Base-by-base conservation (phyloP, 2,113 vertebrate species). In the Edolisoma coerulescens region DNA sequence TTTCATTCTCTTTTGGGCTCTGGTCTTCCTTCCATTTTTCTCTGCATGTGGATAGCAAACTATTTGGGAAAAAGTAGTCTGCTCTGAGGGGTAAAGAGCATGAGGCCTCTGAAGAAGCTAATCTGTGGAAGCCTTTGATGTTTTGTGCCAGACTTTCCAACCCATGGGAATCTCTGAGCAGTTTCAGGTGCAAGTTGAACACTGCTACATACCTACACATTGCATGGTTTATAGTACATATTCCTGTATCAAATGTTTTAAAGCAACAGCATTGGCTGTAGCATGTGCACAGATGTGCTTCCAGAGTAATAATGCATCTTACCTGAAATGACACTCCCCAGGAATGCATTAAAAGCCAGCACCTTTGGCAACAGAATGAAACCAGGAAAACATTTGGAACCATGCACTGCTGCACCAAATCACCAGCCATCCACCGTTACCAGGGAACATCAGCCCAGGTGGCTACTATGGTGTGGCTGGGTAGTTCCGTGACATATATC, bases 181-280 rank as follows among this genome's bases (percentile, higher is more conserved):
- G 23, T 59, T 57, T 70, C 41, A 45, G 30, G 37, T 59, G 27
- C 30, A 28, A 50, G 27, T 3, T 84, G 77, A 78, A 23, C 13
- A 33, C 9, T 13, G 30, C 26, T 47, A 4, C 0, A 0, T 59
- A 11, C 1, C 1, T 17, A 12, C 30, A 32, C 16, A 1, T 23
- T 71, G n/a, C 0, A 0, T 53, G 54, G 45, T 60, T 77, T 56
- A 41, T 2, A 21, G 32, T 23, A 24, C 17, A 2, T 49, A 22
- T 32, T 57, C 37, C 50, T 45, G 7, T n/a, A 54, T 33, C 8
- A n/a, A 49, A 33, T 30, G 44, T 63, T 81, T 82, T 71, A 64
- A 49, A 79, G 53, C 24, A 84, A 13, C 10, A 75, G 35, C 30
- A 41, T 2, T 73, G 53, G 10, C 84, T 79, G 57, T 32, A 75